Conservation (phyloP, 2,797 vertebrate genomes). For the Periparus ater region DNA sequence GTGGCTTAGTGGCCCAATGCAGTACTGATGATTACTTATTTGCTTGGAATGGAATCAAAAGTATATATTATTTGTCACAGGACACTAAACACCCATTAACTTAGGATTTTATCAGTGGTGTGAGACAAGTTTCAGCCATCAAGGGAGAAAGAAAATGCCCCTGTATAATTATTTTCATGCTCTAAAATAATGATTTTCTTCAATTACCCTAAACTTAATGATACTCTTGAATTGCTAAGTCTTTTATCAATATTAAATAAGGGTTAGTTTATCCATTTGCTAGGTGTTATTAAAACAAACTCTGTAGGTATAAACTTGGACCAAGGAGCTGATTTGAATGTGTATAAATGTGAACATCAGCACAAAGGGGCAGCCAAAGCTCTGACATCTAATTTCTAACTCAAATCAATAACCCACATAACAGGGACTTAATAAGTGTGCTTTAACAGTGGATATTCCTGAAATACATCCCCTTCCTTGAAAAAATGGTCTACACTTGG, state of each 20-base stretch:
- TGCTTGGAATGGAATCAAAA: not conserved
- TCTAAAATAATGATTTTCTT: not conserved
- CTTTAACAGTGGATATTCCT: not conserved
- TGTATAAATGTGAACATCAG: not conserved
- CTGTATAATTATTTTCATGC: not conserved
- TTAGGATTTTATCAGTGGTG: not conserved
- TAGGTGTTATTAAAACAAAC: not conserved
- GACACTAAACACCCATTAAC: not conserved
- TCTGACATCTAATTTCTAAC: not conserved
- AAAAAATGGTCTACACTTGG: not conserved
- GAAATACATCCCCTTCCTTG: not conserved
- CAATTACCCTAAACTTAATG: not conserved
- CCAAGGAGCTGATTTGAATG: not conserved
- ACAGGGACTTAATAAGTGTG: not conserved
- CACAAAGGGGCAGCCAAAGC: not conserved
- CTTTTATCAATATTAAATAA: not conserved
- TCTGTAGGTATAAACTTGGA: not conserved
- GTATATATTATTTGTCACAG: not conserved
- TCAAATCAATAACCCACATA: not conserved
- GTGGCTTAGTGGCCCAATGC: not conserved
- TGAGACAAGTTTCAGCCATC: not conserved
- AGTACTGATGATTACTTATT: not conserved
- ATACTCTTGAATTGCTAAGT: not conserved
- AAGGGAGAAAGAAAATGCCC: not conserved
- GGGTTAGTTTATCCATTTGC: not conserved